Evolutionary conservation across 2,797 vertebrate genomes (phyloP), one percentile per base, ranked within the genome.

Genomic region (Enteromius mattozi): DNA sequence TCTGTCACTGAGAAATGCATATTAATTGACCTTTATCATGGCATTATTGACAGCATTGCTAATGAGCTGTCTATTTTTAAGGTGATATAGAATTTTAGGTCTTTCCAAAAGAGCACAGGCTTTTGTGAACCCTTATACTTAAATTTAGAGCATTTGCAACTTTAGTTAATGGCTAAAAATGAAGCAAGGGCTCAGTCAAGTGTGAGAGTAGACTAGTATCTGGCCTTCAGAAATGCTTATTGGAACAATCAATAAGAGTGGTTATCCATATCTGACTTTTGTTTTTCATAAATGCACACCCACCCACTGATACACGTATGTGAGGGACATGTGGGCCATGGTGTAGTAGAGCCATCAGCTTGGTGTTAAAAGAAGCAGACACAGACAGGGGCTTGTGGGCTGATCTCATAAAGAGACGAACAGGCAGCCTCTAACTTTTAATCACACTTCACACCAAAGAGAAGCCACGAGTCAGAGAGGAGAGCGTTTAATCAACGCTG

Each of bases 321-420:
- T 35, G 51, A 83, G 10, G 24, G 54, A 37, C 42, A 82, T 51
- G 68, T 24, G 61, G 8, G 82, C 66, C 65, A 76, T 56, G 54
- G 42, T 79, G 65, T 59, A 61, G 63, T 65, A 80, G 75, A 77
- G 65, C 72, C 78, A 76, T 84, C 75, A 77, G 37, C 80, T 85
- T 33, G 7, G 54, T 83, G 77, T 77, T 61, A 83, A 56, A 76
- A 84, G 49, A 75, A 61, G 65, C 49, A 71, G 40, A 74, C 68
- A 77, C 79, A 78, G 54, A 70, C 66, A 87, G 65, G 51, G 83
- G 76, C 78, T 80, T 85, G 88, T 88, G 88, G 87, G 85, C 85
- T 83, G 84, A 85, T 85, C 83, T 61, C 35, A 80, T 87, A 85
- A 71, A 84, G 82, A 86, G 56, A 33, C 16, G 4, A 61, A 81